A percentile compares a stretch with the other conserved stretches of the same genome.
Conservation (phyloP, 2,797 vertebrate genomes). For the Alosa sapidissima region DNA sequence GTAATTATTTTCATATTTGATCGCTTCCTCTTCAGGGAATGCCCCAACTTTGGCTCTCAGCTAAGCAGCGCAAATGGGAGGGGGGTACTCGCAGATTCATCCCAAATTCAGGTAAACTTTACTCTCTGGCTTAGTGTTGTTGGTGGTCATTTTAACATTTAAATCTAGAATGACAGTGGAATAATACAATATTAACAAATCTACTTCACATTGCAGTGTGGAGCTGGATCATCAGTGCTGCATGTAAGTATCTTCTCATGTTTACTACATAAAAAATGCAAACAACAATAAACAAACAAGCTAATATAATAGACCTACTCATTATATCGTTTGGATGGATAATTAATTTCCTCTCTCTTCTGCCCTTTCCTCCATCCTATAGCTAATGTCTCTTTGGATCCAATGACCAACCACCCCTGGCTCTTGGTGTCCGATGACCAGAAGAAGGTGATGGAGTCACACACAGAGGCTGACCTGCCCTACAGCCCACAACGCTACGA, state of each 20-base stretch:
- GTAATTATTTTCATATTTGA: not conserved
- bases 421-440: constrained; percentile 57
- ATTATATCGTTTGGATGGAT: not conserved
- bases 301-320: too few relatives aligned
- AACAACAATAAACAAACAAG: not conserved
- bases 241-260: constrained; percentile 43
- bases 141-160: not conserved
- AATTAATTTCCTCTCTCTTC: not conserved
- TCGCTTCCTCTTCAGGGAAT: constrained; percentile 37
- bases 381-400: constrained; percentile 59
- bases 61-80: constrained; percentile 74
- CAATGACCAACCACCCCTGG: constrained; percentile 60
- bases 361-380: not conserved
- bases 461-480: constrained; percentile 31
- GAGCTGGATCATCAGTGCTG: constrained; percentile 59
- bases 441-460: constrained; percentile 54
- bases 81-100: constrained; percentile 70
- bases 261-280: not conserved
- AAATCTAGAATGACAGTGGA: not conserved
- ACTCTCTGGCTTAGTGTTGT: not conserved
- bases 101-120: constrained; percentile 71
- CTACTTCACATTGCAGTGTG: constrained; percentile 50
- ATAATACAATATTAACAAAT: not conserved
- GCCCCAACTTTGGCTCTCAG: constrained; percentile 72
- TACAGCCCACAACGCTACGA: constrained; percentile 55